Base-by-base conservation (phyloP, 1,140 invertebrate genomes). In the Mizuhopecten yessoensis region DNA sequence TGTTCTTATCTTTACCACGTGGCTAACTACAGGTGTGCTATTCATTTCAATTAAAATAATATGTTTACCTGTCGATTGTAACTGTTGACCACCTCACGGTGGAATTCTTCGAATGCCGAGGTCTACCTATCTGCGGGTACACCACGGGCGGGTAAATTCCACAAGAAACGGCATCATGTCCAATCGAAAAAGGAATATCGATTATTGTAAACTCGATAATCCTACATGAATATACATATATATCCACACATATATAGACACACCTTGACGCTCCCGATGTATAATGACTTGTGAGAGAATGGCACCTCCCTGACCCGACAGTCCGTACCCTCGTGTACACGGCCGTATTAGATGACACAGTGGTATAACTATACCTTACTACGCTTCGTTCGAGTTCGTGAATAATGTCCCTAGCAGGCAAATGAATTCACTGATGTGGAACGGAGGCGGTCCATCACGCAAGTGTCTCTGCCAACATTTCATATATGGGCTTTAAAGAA, bases 341-440 rank as follows among this genome's bases (percentile, higher is more conserved):
- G 57, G 57, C 57, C 57, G n/a, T n/a, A n/a, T n/a, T n/a, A n/a
- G n/a, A n/a, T 13, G 36, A 7, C 36, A 29, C n/a, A 75, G 5
- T 57, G 57, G n/a, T 75, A 29, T 29, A 5, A 75, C 57, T 29
- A 29, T 75, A 75, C 57, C 57, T 23, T 75, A 75, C 57, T 75
- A 57, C 45, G 17, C 45, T 75, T 29, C 23, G 57, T 75, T 75
- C 23, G 57, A 75, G 57, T 75, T 75, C 23, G 57, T 75, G 57
- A 75, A 75, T 75, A 75, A 75, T 75, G 57, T n/a, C 57, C 57
- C 57, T 75, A 75, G 57, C 57, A 75, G 57, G 57, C 57, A 75
- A 1, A 75, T 75, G 11, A 75, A 75, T 75, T 75, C 57, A n/a
- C 57, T 75, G 20, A 75, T 75, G 57, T 75, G 57, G 57, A 75